Conservation (phyloP, 2,888 invertebrate genomes). For the Fragum sueziense region DNA sequence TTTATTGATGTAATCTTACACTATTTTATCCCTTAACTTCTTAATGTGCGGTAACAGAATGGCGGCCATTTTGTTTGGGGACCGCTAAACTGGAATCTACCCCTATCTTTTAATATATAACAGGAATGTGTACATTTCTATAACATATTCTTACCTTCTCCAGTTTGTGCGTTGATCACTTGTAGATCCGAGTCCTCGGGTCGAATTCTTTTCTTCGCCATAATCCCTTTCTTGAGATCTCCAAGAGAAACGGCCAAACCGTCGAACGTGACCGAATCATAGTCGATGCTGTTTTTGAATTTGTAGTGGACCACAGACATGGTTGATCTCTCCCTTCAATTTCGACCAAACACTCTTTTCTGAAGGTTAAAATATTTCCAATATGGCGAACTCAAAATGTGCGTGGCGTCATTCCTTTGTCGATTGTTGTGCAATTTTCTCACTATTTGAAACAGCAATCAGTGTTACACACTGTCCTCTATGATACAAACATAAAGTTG, state of each 20-base stretch:
- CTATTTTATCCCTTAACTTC: too few relatives aligned
- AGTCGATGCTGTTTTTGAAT: slow-evolving; percentile 97
- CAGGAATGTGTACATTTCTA: too few relatives aligned
- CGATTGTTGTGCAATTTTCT: neutral
- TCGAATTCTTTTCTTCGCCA: slow-evolving; percentile 96
- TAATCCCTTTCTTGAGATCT: slow-evolving; percentile 96
- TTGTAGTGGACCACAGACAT: slow-evolving; percentile 97
- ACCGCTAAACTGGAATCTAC: too few relatives aligned
- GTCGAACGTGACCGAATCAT: slow-evolving; percentile 98
- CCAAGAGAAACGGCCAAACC: slow-evolving; percentile 97
- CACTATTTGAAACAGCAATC: neutral
- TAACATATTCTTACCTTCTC: too few relatives aligned
- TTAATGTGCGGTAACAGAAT: too few relatives aligned
- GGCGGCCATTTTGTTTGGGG: too few relatives aligned
- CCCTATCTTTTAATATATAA: too few relatives aligned
- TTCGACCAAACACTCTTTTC: neutral
- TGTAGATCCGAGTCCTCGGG: slow-evolving; percentile 97
- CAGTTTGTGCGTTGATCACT: slow-evolving; percentile 98
- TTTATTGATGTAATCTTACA: too few relatives aligned
- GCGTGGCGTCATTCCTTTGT: neutral
- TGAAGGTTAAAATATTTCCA: neutral
- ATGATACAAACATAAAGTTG: neutral
- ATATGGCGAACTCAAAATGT: neutral
- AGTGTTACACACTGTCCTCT: neutral
- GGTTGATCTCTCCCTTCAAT: neutral